Conservation (phyloP, 2,888 invertebrate species). For the Limnephilus lunatus region DNA sequence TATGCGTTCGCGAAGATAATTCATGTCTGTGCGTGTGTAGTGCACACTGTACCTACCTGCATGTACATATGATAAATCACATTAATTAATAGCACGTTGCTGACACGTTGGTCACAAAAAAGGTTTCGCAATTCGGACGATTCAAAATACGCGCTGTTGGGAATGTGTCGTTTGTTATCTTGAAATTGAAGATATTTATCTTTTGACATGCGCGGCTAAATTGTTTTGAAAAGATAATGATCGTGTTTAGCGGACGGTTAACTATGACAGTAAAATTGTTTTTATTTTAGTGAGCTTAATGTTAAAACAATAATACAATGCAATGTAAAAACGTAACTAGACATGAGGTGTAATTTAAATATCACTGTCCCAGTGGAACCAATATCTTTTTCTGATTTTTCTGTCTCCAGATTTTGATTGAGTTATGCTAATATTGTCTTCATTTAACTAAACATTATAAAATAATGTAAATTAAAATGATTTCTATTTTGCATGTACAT, state of each 20-base stretch:
- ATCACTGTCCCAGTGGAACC: too few relatives aligned
- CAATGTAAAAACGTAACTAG: background rate
- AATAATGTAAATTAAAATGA: too few relatives aligned
- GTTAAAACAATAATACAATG: background rate
- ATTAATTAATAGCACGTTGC: background rate
- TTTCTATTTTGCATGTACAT: too few relatives aligned
- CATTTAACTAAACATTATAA: too few relatives aligned
- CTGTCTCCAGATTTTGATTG: background rate
- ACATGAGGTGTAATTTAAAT: background rate
- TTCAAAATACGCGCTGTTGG: background rate
- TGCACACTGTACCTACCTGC: background rate
- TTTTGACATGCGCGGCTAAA: background rate
- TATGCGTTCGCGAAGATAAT: constrained; percentile 46
- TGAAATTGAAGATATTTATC: background rate
- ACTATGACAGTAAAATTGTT: background rate
- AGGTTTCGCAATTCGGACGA: constrained; percentile 36
- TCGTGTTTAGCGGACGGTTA: background rate
- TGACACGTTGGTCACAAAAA: constrained; percentile 8
- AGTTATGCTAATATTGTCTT: too few relatives aligned
- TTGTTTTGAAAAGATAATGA: background rate
- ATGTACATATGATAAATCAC: constrained; percentile 8
- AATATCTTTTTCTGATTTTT: too few relatives aligned
- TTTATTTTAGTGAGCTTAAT: background rate
- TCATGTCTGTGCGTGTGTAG: constrained; percentile 25
- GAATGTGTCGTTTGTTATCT: background rate